A percentile compares a stretch with the other conserved stretches of the same genome.
These are phyloP conservation scores for Spisula subtruncata DNA, from an alignment of 2,888 invertebrate genomes.

Conservation along the genomic window DNA sequence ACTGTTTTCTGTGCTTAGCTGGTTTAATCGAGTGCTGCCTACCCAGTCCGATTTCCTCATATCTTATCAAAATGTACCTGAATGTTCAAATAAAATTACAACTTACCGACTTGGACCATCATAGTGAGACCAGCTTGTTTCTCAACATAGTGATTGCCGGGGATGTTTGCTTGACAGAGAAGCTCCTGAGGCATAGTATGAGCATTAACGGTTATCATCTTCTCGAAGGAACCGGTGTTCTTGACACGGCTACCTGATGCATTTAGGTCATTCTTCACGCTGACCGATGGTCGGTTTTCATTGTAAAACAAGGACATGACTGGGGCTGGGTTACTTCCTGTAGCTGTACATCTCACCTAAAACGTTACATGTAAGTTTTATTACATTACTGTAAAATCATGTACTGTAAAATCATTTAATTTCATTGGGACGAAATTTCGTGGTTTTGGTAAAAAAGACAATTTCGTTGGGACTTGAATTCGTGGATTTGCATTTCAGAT, in stretches of 20 bases:
- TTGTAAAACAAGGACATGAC: conserved; percentile 45
- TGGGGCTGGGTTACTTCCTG: conserved; percentile 65
- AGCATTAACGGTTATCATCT: background rate
- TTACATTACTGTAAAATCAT: too few species aligned
- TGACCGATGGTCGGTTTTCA: background rate
- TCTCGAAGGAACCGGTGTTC: background rate
- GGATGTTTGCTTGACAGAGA: conserved; percentile 50
- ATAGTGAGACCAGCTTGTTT: conserved; percentile 53
- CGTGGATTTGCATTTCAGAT: too few species aligned
- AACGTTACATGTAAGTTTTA: background rate
- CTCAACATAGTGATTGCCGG: conserved; percentile 15
- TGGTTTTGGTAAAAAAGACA: too few species aligned
- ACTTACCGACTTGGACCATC: conserved; percentile 58
- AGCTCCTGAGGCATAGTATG: conserved; percentile 26
- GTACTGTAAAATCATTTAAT: too few species aligned
- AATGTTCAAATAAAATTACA: background rate
- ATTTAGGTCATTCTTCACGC: background rate
- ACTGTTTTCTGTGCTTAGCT: too few species aligned
- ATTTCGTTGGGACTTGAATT: too few species aligned
- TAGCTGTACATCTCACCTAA: conserved; percentile 53
- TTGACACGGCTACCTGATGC: background rate
- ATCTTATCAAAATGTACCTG: background rate
- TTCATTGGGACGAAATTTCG: too few species aligned
- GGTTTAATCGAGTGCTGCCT: too few species aligned
- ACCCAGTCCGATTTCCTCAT: too few species aligned